Base-by-base conservation (phyloP, 1,140 invertebrate species). In the Sminthurides bifidus region DNA sequence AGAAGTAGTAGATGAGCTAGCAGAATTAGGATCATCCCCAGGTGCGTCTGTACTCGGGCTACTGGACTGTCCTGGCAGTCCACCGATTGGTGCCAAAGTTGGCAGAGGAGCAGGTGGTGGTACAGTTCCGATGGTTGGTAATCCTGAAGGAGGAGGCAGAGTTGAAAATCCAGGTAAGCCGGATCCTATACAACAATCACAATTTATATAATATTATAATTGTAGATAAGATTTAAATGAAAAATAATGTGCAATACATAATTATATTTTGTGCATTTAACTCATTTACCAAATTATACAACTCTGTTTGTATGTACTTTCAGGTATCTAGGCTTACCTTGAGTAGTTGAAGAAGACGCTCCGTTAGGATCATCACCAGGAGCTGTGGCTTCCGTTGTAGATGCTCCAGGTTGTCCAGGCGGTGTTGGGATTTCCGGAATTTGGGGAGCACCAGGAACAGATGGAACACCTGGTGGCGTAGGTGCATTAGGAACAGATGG, bases 131-230 rank as follows among this genome's bases (percentile, higher is more conserved):
- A 54, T 26, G 37, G 33, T 8, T 35, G 33, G 33, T 35, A 35
- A 35, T 10, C 33, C 33, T 35, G n/a, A 35, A 35, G 8, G 15
- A 37, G 51, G 41, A 24, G 56, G 56, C 12, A 54, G 31, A 1
- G 51, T 59, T 37, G 53, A 19, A n/a, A 60, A 26, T 30, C 41
- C 29, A 27, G 48, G 29, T 29, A 41, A 10, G 41, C 41, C 19
- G 6, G 41, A 6, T 14, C 41, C n/a, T n/a, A n/a, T n/a, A n/a
- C n/a, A n/a, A n/a, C n/a, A n/a, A n/a, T n/a, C n/a, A n/a, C n/a
- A n/a, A n/a, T n/a, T n/a, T n/a, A n/a, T n/a, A n/a, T n/a, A n/a
- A n/a, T n/a, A n/a, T n/a, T n/a, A n/a, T n/a, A n/a, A n/a, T n/a
- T n/a, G n/a, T n/a, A n/a, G n/a, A n/a, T n/a, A n/a, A n/a, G n/a